Conservation (phyloP, 2,888 invertebrate genomes). For the Drosophila helvetica region DNA sequence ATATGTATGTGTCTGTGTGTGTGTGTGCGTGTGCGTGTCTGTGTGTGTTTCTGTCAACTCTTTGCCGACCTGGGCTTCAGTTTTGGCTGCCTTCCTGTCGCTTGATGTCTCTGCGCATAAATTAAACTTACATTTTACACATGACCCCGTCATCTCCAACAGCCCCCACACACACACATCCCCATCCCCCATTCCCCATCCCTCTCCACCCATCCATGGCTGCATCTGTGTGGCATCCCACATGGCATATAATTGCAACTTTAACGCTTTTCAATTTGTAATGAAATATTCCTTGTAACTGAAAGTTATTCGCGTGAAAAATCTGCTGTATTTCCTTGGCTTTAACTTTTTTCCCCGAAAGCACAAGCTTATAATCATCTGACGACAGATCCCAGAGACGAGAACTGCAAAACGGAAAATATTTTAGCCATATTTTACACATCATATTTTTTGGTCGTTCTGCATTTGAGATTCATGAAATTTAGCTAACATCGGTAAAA, state of each 20-base stretch:
- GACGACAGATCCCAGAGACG: slow-evolving; percentile 7
- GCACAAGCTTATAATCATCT: slow-evolving; percentile 18
- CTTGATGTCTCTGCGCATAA: slow-evolving; percentile 68
- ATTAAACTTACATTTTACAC: slow-evolving; percentile 67
- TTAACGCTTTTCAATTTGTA: slow-evolving; percentile 60
- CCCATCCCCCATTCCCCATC: slow-evolving; percentile 4
- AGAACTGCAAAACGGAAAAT: neutral
- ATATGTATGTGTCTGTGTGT: slow-evolving; percentile 11
- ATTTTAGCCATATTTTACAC: neutral
- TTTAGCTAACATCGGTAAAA: slow-evolving; percentile 28
- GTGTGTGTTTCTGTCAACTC: slow-evolving; percentile 39
- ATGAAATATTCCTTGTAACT: slow-evolving; percentile 43
- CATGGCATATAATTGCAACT: slow-evolving; percentile 63
- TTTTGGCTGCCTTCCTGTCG: slow-evolving; percentile 44
- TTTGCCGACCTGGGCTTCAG: slow-evolving; percentile 54
- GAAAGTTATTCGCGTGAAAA: slow-evolving; percentile 24
- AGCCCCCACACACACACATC: too few relatives aligned
- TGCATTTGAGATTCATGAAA: slow-evolving; percentile 63
- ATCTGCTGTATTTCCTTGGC: slow-evolving; percentile 29
- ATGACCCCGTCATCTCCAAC: slow-evolving; percentile 29
- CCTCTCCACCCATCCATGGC: neutral
- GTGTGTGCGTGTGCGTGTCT: slow-evolving; percentile 11
- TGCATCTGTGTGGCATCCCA: slow-evolving; percentile 45
- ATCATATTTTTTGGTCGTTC: neutral
- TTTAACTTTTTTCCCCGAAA: slow-evolving; percentile 12